phyloP scores from a whole-genome alignment of 2,888 invertebrate species.

The Scaptomyza cyrtandrae region DNA sequence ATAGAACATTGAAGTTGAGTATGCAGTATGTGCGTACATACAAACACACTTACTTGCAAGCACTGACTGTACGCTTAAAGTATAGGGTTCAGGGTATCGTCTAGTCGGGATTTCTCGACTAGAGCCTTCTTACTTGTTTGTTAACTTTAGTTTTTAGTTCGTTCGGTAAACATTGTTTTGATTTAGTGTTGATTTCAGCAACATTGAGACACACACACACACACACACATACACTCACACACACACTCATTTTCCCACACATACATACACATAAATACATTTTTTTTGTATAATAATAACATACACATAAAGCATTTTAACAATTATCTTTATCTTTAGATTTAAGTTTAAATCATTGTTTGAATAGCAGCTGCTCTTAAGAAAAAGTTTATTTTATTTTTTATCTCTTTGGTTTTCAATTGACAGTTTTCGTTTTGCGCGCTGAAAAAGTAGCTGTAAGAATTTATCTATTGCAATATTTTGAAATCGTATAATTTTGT shows the following conservation, averaged over 20 bases:
- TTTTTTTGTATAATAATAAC: conserved; percentile 17
- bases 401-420: neutral
- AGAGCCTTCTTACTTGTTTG: too few relatives aligned
- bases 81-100: too few relatives aligned
- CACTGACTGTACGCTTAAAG: too few relatives aligned
- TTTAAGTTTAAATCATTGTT: conserved; percentile 23
- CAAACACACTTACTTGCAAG: too few relatives aligned
- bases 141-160: conserved; percentile 42
- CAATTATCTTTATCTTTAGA: conserved; percentile 21
- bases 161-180: conserved; percentile 30
- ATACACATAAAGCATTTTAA: conserved; percentile 49
- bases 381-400: neutral
- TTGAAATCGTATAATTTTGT: neutral
- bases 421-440: neutral
- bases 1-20: too few relatives aligned
- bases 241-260: neutral
- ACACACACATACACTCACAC: conserved; percentile 12
- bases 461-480: neutral
- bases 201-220: conserved; percentile 66
- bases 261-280: neutral
- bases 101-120: too few relatives aligned
- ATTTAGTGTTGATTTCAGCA: conserved; percentile 74
- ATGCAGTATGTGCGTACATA: too few relatives aligned
- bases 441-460: neutral
- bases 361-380: too few relatives aligned